phyloP scores from a whole-genome alignment of 2,888 invertebrate genomes.

The Synergus japonicus region DNA sequence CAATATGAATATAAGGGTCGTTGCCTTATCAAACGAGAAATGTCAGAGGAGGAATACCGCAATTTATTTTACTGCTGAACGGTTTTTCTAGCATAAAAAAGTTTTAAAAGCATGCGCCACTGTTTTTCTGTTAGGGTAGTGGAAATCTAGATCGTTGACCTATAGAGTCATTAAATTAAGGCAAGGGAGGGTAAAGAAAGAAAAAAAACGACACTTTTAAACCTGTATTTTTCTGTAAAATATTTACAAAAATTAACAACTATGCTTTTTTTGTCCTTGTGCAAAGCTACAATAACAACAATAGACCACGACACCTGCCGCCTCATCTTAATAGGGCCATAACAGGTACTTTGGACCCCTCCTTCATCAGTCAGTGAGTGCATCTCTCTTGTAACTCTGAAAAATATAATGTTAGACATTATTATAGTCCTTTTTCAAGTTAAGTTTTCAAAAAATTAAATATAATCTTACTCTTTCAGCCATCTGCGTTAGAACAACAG shows the following conservation, averaged over 20 bases:
- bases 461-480: constrained; percentile 70
- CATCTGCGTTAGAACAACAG: constrained; percentile 71
- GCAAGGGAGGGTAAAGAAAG: neutral
- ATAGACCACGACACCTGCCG: too few relatives aligned
- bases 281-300: too few relatives aligned
- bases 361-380: neutral
- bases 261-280: too few relatives aligned
- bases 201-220: neutral
- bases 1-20: constrained; percentile 15
- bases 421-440: neutral
- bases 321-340: too few relatives aligned
- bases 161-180: neutral
- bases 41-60: neutral
- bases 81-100: constrained; percentile 15
- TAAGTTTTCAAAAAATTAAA: neutral
- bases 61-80: neutral
- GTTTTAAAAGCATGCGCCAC: constrained; percentile 21
- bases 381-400: neutral
- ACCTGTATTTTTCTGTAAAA: too few relatives aligned
- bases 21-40: constrained; percentile 29
- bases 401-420: neutral
- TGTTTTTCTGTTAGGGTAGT: neutral
- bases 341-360: too few relatives aligned
- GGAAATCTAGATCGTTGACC: neutral
- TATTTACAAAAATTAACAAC: too few relatives aligned